Evolutionary conservation across 2,113 vertebrate species (phyloP).

Genomic region (Tragulus kanchil): DNA sequence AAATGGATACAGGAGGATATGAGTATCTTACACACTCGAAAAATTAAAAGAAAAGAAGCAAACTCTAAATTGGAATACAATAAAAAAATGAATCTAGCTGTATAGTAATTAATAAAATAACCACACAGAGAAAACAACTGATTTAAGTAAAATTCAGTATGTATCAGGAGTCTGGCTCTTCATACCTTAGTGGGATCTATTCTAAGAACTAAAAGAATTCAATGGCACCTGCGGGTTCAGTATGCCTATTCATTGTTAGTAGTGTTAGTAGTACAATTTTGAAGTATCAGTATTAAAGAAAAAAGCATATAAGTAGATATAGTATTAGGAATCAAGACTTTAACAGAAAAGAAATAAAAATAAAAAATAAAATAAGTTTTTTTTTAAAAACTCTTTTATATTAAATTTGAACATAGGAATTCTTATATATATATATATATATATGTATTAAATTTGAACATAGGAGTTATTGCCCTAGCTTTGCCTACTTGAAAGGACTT

Average conservation of each 20-base stretch:
- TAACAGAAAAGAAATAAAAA: slow-evolving; percentile 27
- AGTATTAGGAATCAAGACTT: background rate
- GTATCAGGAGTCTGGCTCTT: background rate
- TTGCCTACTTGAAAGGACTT: background rate
- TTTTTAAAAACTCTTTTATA: background rate
- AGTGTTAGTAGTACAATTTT: background rate
- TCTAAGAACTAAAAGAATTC: background rate
- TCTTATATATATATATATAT: background rate
- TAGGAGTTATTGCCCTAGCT: background rate
- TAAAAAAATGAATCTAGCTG: background rate
- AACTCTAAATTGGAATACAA: background rate
- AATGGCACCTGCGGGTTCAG: background rate
- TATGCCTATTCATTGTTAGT: background rate
- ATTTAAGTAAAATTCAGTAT: slow-evolving; percentile 2
- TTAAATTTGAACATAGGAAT: background rate
- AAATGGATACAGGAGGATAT: background rate
- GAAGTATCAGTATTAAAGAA: background rate
- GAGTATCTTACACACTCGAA: background rate
- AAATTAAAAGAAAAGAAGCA: background rate
- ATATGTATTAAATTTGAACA: background rate
- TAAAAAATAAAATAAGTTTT: background rate
- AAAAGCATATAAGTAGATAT: background rate
- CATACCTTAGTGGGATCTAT: background rate
- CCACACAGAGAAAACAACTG: background rate
- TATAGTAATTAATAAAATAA: background rate